Percentiles rank a stretch among this genome's conserved stretches.
Evolutionary conservation across 2,888 invertebrate genomes (phyloP).

Genomic region (Minunthozetes semirufus): DNA sequence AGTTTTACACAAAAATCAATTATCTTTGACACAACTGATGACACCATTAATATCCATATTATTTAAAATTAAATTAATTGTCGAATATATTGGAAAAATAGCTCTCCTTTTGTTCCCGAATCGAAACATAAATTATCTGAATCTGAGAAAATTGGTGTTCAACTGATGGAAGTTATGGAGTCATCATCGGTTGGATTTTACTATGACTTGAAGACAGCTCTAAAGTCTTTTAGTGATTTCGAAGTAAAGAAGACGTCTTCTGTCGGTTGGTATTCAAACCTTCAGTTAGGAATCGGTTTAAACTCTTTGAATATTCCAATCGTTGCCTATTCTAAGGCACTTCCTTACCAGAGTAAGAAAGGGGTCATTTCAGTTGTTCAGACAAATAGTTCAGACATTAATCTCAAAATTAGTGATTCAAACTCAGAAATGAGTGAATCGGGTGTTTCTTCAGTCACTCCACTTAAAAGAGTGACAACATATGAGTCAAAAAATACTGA

Average conservation of each 20-base stretch:
- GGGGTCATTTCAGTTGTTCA: background rate
- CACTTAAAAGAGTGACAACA: too few relatives aligned
- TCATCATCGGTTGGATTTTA: background rate
- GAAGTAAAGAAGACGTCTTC: background rate
- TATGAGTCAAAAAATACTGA: too few relatives aligned
- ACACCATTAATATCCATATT: too few relatives aligned
- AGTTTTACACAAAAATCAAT: background rate
- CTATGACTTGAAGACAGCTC: background rate
- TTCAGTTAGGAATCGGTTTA: background rate
- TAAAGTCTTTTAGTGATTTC: background rate
- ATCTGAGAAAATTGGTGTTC: background rate
- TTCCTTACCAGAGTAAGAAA: background rate
- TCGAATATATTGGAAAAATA: background rate
- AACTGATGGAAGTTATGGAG: background rate
- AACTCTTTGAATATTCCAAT: background rate
- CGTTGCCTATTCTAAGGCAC: background rate
- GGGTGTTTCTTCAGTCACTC: too few relatives aligned
- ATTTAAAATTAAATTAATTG: background rate
- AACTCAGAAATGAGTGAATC: too few relatives aligned
- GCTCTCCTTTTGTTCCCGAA: background rate
- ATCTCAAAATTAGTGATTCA: too few relatives aligned
- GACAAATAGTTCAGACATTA: background rate
- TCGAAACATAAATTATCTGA: background rate
- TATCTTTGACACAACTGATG: too few relatives aligned
- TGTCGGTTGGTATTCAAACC: background rate